A percentile compares a stretch with the other conserved stretches of the same genome.
Conservation (phyloP, 2,797 vertebrate genomes). For the Microchirus variegatus region DNA sequence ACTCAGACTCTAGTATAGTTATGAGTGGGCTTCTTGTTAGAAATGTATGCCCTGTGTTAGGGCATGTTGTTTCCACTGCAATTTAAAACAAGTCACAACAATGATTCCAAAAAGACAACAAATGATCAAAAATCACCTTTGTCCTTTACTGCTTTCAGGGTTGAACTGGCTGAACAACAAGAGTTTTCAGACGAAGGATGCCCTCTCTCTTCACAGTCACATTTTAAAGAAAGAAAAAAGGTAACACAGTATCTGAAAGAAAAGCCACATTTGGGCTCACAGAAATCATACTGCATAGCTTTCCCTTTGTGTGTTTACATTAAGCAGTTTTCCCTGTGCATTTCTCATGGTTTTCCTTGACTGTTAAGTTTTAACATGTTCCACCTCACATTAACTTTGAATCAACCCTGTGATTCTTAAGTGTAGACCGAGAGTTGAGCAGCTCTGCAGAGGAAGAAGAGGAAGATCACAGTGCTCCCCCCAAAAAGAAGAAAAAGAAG, state of each 20-base stretch:
- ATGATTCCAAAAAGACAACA: too few relatives aligned
- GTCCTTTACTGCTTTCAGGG: conserved; percentile 65
- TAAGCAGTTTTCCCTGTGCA: neutral
- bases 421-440: conserved; percentile 55
- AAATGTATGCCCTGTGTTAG: too few relatives aligned
- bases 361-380: neutral
- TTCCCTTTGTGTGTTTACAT: neutral
- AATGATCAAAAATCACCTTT: too few relatives aligned
- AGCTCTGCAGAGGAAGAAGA: conserved; percentile 61
- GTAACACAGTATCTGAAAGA: conserved; percentile 59
- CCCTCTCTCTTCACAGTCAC: conserved; percentile 81
- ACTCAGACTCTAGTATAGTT: too few relatives aligned
- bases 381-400: neutral
- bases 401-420: conserved; percentile 8
- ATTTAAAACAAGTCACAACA: too few relatives aligned
- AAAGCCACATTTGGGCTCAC: neutral
- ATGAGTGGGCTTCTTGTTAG: too few relatives aligned
- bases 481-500: conserved; percentile 84
- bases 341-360: neutral
- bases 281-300: neutral
- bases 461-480: conserved; percentile 2
- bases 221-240: conserved; percentile 72
- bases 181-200: conserved; percentile 85
- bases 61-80: too few relatives aligned
- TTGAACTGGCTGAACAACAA: conserved; percentile 90